Evolutionary conservation across 2,888 invertebrate genomes (phyloP).

Genomic region (Stenodera caucasica): DNA sequence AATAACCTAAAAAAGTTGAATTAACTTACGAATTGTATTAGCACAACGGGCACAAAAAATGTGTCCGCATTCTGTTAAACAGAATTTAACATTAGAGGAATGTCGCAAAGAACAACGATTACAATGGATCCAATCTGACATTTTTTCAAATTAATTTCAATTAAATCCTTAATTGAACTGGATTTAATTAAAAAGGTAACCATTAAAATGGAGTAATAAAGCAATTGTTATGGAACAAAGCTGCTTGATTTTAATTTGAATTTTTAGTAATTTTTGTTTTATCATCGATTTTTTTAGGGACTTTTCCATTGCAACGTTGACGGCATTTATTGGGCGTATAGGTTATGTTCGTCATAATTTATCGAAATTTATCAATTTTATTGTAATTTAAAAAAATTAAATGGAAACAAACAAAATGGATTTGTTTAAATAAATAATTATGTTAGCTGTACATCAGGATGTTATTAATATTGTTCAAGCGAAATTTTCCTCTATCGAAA

Average conservation of each 20-base stretch:
- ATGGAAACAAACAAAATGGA: constrained; percentile 12
- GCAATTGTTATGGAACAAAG: background rate
- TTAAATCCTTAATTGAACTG: background rate
- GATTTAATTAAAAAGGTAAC: constrained; percentile 10
- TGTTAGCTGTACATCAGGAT: constrained; percentile 49
- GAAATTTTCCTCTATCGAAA: constrained; percentile 61
- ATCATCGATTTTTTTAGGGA: background rate
- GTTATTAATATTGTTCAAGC: constrained; percentile 59
- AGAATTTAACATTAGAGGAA: constrained; percentile 38
- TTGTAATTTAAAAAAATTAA: background rate
- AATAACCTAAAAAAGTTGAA: background rate
- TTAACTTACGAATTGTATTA: constrained; percentile 38
- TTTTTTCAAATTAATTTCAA: constrained; percentile 14
- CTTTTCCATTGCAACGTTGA: background rate
- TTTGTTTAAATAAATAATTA: constrained; percentile 31
- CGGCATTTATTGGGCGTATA: background rate
- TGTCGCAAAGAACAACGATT: constrained; percentile 46
- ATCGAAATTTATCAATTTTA: constrained; percentile 6
- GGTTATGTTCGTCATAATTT: constrained; percentile 6
- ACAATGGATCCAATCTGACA: constrained; percentile 50
- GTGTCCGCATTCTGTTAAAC: constrained; percentile 49
- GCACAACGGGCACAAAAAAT: constrained; percentile 48
- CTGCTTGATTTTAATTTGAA: background rate
- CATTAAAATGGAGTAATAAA: background rate
- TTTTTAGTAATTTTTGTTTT: background rate